These are phyloP conservation scores for Triplophysa rosa DNA, from an alignment of 2,113 vertebrate species.

Conservation along the genomic window DNA sequence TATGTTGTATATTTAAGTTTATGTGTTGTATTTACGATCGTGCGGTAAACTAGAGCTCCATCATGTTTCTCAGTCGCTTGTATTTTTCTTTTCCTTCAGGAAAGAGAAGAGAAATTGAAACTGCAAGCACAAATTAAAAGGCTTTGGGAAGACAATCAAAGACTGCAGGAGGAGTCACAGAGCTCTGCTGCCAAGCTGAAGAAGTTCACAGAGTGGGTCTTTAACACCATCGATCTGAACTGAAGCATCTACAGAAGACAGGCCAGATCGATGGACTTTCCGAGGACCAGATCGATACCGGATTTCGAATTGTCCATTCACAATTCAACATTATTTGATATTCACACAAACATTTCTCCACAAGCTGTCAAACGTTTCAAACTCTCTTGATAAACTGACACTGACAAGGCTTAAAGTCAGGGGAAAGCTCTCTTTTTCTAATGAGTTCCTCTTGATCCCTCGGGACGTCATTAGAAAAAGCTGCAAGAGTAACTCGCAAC, in stretches of 20 bases:
- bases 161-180: slow-evolving; percentile 96
- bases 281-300: slow-evolving; percentile 10
- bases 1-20: neutral
- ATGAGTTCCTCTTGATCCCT: slow-evolving; percentile 19
- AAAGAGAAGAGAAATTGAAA: slow-evolving; percentile 91
- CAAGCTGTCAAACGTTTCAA: neutral
- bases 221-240: slow-evolving; percentile 99
- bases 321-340: slow-evolving; percentile 17
- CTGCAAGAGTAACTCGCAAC: neutral
- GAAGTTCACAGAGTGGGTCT: slow-evolving; percentile 99
- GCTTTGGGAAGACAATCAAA: slow-evolving; percentile 94
- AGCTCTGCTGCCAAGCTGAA: slow-evolving; percentile 94
- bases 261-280: neutral
- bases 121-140: slow-evolving; percentile 94
- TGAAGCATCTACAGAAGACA: slow-evolving; percentile 66
- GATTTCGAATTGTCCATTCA: slow-evolving; percentile 18
- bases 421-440: neutral
- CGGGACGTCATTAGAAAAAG: neutral
- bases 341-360: slow-evolving; percentile 11
- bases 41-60: neutral
- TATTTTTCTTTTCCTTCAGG: slow-evolving; percentile 69
- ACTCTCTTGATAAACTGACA: neutral
- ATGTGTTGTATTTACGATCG: neutral
- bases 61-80: neutral
- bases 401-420: slow-evolving; percentile 3